A percentile compares a stretch with the other conserved stretches of the same genome.
Conservation (phyloP, 1,140 invertebrate species). For the Platorchestia sp. region DNA sequence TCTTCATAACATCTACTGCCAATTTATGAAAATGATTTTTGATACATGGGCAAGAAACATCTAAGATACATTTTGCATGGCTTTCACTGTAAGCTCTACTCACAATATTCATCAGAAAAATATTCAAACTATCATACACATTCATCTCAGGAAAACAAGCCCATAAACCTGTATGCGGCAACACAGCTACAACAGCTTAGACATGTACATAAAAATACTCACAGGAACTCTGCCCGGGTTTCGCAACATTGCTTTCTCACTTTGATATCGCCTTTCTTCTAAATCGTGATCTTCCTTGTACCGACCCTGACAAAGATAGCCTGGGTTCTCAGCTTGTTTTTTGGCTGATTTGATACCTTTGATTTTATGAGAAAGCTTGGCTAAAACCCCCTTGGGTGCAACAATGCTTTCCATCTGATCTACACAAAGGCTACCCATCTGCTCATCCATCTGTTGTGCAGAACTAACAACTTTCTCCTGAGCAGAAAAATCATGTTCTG, state of each 20-base stretch:
- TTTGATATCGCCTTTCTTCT: neutral
- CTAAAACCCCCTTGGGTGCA: neutral
- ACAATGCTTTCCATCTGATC: neutral
- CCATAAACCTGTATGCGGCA: neutral
- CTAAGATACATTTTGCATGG: no score
- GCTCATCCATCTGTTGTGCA: neutral
- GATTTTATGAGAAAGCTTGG: neutral
- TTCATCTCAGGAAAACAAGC: no score
- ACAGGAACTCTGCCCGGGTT: constrained; percentile 2
- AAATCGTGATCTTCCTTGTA: neutral
- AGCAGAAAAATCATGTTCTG: neutral
- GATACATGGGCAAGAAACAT: no score
- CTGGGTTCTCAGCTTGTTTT: neutral
- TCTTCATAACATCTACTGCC: no score
- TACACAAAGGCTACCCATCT: neutral
- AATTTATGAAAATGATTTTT: no score
- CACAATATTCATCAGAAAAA: no score
- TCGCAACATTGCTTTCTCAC: neutral
- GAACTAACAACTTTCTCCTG: neutral
- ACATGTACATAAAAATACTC: constrained; percentile 55
- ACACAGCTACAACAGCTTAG: neutral
- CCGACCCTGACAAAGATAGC: neutral
- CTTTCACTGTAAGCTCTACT: no score
- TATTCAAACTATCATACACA: no score
- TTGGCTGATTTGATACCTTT: neutral